phyloP scores from a whole-genome alignment of 2,888 invertebrate species.

The Drosophila peninsularis region DNA sequence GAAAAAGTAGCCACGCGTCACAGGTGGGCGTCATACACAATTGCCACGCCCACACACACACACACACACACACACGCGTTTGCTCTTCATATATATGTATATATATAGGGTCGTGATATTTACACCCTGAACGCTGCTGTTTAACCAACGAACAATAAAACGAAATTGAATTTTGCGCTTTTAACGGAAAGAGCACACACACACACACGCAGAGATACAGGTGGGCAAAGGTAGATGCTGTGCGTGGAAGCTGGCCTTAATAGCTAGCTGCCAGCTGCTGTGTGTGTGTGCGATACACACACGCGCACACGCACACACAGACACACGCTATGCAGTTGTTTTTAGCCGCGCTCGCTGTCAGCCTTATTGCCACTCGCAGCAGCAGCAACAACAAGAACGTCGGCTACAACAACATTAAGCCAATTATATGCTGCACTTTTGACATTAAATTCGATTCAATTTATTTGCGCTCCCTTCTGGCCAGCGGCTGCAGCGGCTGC shows the following conservation, averaged over 20 bases:
- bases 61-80: not conserved
- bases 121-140: slow-evolving; percentile 53
- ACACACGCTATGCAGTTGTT: slow-evolving; percentile 56
- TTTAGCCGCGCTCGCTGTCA: slow-evolving; percentile 35
- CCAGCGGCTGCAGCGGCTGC: slow-evolving; percentile 44
- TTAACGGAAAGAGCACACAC: slow-evolving; percentile 65
- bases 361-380: slow-evolving; percentile 13
- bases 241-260: slow-evolving; percentile 13
- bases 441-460: slow-evolving; percentile 78
- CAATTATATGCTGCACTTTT: slow-evolving; percentile 77
- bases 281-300: not conserved
- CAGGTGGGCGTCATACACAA: slow-evolving; percentile 75
- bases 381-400: slow-evolving; percentile 11
- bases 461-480: slow-evolving; percentile 61
- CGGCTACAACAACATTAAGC: slow-evolving; percentile 55
- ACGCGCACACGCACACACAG: slow-evolving; percentile 26
- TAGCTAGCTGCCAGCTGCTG: slow-evolving; percentile 25
- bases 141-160: slow-evolving; percentile 78
- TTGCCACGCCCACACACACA: slow-evolving; percentile 55
- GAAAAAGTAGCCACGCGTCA: slow-evolving; percentile 51
- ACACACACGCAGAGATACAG: no score
- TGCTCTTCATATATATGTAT: slow-evolving; percentile 2
- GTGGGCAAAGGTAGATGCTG: not conserved
- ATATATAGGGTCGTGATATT: slow-evolving; percentile 30
- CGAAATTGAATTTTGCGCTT: slow-evolving; percentile 79